A percentile compares a stretch with the other conserved stretches of the same genome.
Evolutionary conservation across 2,888 invertebrate species (phyloP).

Genomic region (Hecatera dysodea): DNA sequence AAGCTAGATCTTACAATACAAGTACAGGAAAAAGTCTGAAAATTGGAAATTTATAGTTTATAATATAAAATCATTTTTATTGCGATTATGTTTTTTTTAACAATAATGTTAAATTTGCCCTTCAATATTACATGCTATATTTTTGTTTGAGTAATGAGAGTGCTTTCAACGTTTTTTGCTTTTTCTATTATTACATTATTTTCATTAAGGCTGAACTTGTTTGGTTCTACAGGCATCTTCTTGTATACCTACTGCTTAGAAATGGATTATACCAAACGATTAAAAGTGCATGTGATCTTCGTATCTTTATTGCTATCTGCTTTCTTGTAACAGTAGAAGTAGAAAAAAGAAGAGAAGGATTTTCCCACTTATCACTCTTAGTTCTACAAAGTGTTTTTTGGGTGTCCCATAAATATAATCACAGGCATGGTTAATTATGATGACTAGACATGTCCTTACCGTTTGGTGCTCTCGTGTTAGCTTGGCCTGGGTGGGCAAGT

Average conservation of each 20-base stretch:
- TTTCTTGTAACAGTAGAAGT: neutral
- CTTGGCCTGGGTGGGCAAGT: constrained; percentile 52
- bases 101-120: too few species aligned
- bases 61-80: too few species aligned
- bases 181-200: too few species aligned
- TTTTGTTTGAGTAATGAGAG: too few species aligned
- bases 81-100: too few species aligned
- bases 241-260: neutral
- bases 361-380: neutral
- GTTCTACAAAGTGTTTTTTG: neutral
- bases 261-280: neutral
- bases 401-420: neutral
- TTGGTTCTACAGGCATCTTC: neutral
- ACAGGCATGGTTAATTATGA: neutral
- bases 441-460: constrained; percentile 31
- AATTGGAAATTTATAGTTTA: too few species aligned
- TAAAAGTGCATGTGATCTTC: neutral
- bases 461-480: constrained; percentile 32
- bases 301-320: neutral
- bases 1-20: too few species aligned
- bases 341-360: too few species aligned
- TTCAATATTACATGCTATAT: too few species aligned
- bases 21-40: too few species aligned
- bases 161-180: too few species aligned
- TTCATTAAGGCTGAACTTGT: neutral